A percentile compares a stretch with the other conserved stretches of the same genome.
phyloP scores from a whole-genome alignment of 2,888 invertebrate genomes.

The Chymomyza amoena region DNA sequence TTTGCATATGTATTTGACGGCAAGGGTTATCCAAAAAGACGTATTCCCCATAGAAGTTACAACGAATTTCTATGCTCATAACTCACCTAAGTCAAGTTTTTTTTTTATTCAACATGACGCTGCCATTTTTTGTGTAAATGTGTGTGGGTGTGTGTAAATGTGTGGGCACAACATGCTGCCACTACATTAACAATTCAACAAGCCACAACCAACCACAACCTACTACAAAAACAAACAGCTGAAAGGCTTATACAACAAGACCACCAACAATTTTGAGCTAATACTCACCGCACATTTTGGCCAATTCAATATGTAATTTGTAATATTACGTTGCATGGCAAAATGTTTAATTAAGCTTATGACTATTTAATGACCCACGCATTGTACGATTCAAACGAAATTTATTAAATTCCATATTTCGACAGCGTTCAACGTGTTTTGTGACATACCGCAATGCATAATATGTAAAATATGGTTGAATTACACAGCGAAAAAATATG shows the following conservation, averaged over 20 bases:
- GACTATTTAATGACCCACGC: constrained; percentile 52
- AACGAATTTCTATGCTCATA: neutral
- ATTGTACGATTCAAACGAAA: constrained; percentile 14
- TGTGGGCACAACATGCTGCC: neutral
- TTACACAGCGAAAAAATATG: neutral
- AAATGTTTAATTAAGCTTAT: constrained; percentile 48
- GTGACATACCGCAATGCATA: neutral
- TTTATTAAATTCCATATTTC: constrained; percentile 38
- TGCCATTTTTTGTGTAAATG: neutral
- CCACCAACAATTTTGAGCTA: neutral
- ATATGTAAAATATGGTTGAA: neutral
- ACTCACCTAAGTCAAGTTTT: neutral
- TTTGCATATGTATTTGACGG: constrained; percentile 5
- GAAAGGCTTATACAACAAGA: constrained; percentile 15
- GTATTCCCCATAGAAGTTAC: neutral
- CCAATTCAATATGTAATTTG: constrained; percentile 21
- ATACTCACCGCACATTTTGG: constrained; percentile 1
- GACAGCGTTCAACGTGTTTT: neutral
- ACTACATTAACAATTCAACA: constrained; percentile 53
- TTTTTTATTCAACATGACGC: neutral
- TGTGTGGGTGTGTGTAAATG: neutral
- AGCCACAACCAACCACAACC: constrained; percentile 13
- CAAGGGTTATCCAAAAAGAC: neutral
- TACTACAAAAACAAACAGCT: constrained; percentile 13
- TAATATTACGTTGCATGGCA: neutral